Percentiles rank a stretch among this genome's conserved stretches.
These are phyloP conservation scores for Hemistola chrysoprasaria DNA, from an alignment of 2,888 invertebrate genomes.

Conservation along the genomic window DNA sequence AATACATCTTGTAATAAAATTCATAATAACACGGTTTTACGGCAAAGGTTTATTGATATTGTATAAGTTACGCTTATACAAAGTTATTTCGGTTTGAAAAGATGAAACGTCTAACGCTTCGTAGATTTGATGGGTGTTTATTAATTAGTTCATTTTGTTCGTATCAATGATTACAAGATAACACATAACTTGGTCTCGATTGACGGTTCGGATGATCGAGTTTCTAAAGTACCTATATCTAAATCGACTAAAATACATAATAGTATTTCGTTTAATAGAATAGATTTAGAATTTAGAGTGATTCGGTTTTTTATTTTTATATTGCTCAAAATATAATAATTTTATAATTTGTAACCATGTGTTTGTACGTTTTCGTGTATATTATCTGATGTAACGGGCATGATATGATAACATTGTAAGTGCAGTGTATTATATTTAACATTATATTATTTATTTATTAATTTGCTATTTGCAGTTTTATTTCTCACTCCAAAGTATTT, in stretches of 20 bases:
- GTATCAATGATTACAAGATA: no score
- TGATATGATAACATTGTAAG: constrained; percentile 68
- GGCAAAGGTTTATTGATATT: no score
- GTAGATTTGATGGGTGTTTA: no score
- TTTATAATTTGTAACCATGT: constrained; percentile 62
- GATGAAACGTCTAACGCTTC: no score
- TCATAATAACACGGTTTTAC: no score
- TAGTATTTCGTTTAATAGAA: constrained; percentile 41
- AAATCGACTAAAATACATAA: constrained; percentile 19
- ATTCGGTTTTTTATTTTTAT: constrained; percentile 78
- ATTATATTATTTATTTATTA: constrained; percentile 82
- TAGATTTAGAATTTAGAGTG: constrained; percentile 63
- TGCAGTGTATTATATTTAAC: constrained; percentile 80
- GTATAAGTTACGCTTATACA: no score
- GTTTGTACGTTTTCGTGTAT: constrained; percentile 75
- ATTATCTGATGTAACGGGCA: constrained; percentile 72
- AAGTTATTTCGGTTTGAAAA: no score
- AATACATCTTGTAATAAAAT: no score
- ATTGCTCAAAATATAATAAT: constrained; percentile 76
- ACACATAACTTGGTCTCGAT: no score
- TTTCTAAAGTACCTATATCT: no score
- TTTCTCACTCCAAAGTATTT: constrained; percentile 19
- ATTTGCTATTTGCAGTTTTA: constrained; percentile 66
- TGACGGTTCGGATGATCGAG: no score
- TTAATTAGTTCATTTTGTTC: no score